phyloP scores from a whole-genome alignment of 2,113 vertebrate genomes.

The Calypte anna region DNA sequence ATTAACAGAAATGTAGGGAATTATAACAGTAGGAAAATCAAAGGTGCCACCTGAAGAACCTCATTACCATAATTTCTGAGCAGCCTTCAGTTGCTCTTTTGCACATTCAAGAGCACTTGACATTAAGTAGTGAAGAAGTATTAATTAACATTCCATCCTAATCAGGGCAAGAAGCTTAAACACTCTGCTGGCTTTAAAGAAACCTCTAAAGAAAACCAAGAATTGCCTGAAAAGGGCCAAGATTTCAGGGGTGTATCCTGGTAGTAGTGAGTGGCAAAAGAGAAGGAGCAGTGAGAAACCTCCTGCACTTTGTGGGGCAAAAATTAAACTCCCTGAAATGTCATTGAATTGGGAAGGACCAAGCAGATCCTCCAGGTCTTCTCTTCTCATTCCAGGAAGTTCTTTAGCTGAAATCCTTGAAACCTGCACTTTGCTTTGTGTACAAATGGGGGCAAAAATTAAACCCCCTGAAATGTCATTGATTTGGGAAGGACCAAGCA shows the following conservation, averaged over 20 bases:
- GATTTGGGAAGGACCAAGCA: background rate
- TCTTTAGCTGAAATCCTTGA: background rate
- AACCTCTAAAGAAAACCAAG: background rate
- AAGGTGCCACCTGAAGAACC: background rate
- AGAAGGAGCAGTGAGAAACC: background rate
- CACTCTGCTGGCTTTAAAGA: background rate
- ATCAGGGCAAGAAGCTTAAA: conserved; percentile 26
- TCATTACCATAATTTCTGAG: background rate
- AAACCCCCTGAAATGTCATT: background rate
- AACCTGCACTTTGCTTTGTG: background rate
- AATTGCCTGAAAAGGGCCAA: background rate
- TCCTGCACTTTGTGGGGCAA: background rate
- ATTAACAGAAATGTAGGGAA: conserved; percentile 5
- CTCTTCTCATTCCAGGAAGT: background rate
- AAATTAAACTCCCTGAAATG: background rate
- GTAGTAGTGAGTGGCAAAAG: background rate
- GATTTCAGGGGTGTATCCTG: background rate
- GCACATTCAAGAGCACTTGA: conserved; percentile 20
- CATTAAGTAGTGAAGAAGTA: background rate
- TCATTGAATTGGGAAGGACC: background rate
- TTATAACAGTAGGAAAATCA: background rate
- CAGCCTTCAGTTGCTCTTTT: background rate
- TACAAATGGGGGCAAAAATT: background rate
- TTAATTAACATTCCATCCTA: conserved; percentile 17
- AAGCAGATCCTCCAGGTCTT: background rate